Conservation (phyloP, 2,888 invertebrate species). For the Invenusta paracnida region DNA sequence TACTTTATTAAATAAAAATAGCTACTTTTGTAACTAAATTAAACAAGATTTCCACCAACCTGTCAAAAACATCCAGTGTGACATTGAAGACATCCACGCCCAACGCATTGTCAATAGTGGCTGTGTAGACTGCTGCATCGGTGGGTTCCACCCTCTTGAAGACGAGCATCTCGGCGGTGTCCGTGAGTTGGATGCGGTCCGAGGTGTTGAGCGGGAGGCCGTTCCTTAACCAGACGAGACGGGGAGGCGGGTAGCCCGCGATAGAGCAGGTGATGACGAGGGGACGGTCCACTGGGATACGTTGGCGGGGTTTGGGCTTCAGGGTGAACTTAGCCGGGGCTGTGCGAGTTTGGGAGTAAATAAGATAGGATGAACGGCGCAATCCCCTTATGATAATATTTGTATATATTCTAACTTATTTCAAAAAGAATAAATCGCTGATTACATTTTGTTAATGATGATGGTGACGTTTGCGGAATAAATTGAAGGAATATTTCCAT, state of each 20-base stretch:
- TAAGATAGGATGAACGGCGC: neutral
- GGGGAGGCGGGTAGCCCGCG: neutral
- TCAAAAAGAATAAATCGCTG: no score
- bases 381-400: no score
- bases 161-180: neutral
- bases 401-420: no score
- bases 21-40: no score
- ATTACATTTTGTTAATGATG: no score
- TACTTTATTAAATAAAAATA: no score
- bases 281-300: neutral
- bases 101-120: neutral
- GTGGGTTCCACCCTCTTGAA: neutral
- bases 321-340: constrained; percentile 3
- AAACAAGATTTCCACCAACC: neutral
- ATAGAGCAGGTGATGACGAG: neutral
- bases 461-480: no score
- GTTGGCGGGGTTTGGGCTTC: neutral
- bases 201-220: constrained; percentile 8
- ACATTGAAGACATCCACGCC: neutral
- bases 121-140: constrained; percentile 17
- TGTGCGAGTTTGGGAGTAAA: neutral
- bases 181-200: neutral
- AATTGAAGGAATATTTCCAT: no score
- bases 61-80: neutral
- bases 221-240: neutral